Conservation (phyloP, 2,113 vertebrate species). For the Platichthys stellatus region DNA sequence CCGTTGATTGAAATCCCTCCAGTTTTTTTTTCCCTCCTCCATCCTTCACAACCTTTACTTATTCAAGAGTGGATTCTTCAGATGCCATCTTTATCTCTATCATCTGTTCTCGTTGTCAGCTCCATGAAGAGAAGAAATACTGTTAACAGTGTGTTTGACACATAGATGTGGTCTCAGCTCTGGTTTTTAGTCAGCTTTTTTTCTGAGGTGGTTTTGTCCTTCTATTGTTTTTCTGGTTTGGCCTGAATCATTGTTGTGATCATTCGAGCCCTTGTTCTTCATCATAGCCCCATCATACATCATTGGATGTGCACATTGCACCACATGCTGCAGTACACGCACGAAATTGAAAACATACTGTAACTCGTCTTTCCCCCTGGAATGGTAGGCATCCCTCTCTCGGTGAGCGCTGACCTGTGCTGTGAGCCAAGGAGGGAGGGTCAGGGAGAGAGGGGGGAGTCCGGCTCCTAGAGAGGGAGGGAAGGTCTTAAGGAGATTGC, state of each 20-base stretch:
- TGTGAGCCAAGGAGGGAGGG: constrained; percentile 71
- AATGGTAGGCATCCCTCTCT: constrained; percentile 94
- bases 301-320: constrained; percentile 2
- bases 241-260: constrained; percentile 9
- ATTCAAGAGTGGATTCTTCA: background rate
- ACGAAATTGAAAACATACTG: constrained; percentile 77
- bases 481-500: constrained; percentile 72
- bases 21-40: background rate
- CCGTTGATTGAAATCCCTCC: constrained; percentile 20
- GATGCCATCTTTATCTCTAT: background rate
- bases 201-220: constrained; percentile 7
- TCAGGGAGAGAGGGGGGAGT: constrained; percentile 67
- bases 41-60: constrained; percentile 4
- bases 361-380: constrained; percentile 81
- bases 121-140: background rate
- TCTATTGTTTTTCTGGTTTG: constrained; percentile 8
- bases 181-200: constrained; percentile 15
- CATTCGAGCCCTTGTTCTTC: constrained; percentile 26
- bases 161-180: constrained; percentile 11
- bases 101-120: background rate
- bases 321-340: constrained; percentile 25
- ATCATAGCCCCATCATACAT: background rate
- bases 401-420: constrained; percentile 81
- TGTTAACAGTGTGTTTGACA: constrained; percentile 10
- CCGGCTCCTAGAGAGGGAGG: constrained; percentile 75